These are phyloP conservation scores for Aphelinus atriplicis DNA, from an alignment of 1,140 invertebrate species.

Conservation along the genomic window DNA sequence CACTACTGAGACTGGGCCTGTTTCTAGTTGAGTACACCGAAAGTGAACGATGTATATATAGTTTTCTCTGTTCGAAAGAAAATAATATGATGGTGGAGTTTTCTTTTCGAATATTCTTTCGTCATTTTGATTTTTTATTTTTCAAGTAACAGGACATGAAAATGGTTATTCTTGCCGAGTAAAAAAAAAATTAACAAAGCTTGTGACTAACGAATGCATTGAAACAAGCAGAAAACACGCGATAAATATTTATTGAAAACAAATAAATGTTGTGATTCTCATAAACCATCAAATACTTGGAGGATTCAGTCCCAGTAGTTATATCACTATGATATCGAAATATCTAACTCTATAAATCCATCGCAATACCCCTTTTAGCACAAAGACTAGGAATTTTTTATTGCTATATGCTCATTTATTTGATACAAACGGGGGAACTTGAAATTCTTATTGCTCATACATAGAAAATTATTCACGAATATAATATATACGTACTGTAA, in stretches of 20 bases:
- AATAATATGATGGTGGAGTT: not conserved
- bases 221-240: no score
- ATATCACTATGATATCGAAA: not conserved
- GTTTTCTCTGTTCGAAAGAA: not conserved
- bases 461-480: not conserved
- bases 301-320: not conserved
- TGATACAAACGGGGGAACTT: not conserved
- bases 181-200: no score
- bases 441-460: not conserved
- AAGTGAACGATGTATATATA: not conserved
- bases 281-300: no score
- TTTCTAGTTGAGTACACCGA: not conserved
- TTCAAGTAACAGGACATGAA: no score
- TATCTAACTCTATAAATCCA: not conserved
- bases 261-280: not conserved
- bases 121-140: no score
- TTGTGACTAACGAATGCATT: no score
- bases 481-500: slow-evolving; percentile 4
- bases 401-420: not conserved
- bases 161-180: no score
- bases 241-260: not conserved
- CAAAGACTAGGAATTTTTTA: no score
- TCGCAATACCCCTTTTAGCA: not conserved
- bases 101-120: not conserved
- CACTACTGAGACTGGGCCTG: not conserved